Evolutionary conservation across 2,888 invertebrate species (phyloP).

Genomic region (Cheilosia vulpina): DNA sequence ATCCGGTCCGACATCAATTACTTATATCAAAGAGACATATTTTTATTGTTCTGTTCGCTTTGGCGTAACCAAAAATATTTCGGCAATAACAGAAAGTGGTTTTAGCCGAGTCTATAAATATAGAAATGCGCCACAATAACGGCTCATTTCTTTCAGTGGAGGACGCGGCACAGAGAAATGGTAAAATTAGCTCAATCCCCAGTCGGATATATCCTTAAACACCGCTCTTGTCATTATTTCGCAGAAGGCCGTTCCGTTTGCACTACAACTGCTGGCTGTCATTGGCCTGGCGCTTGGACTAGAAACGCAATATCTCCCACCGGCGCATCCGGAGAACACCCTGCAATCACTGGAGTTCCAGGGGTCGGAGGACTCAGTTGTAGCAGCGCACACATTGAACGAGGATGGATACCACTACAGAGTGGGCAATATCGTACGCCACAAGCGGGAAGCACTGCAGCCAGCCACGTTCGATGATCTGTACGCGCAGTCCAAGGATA

Average conservation of each 20-base stretch:
- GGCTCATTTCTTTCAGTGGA: conserved; percentile 31
- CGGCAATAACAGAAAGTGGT: conserved; percentile 20
- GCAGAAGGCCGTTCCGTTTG: conserved; percentile 20
- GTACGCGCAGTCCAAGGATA: neutral
- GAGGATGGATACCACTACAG: conserved; percentile 24
- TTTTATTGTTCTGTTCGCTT: neutral
- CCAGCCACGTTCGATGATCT: conserved; percentile 33
- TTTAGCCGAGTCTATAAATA: conserved; percentile 42
- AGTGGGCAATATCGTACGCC: conserved; percentile 8
- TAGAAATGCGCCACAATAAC: conserved; percentile 16
- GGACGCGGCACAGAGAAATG: conserved; percentile 35
- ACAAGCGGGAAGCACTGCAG: conserved; percentile 15
- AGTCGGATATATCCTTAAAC: neutral
- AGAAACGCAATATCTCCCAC: conserved; percentile 24
- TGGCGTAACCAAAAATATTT: conserved; percentile 5
- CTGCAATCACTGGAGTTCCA: conserved; percentile 32
- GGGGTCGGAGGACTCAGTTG: neutral
- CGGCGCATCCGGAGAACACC: neutral
- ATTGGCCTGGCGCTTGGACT: conserved; percentile 7
- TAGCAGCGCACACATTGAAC: conserved; percentile 10
- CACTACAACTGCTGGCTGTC: conserved; percentile 29
- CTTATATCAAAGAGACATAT: conserved; percentile 12
- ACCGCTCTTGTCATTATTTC: conserved; percentile 29
- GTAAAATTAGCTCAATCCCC: conserved; percentile 2
- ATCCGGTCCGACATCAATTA: conserved; percentile 29